phyloP scores from a whole-genome alignment of 2,797 vertebrate genomes.

The Danio tinwini region DNA sequence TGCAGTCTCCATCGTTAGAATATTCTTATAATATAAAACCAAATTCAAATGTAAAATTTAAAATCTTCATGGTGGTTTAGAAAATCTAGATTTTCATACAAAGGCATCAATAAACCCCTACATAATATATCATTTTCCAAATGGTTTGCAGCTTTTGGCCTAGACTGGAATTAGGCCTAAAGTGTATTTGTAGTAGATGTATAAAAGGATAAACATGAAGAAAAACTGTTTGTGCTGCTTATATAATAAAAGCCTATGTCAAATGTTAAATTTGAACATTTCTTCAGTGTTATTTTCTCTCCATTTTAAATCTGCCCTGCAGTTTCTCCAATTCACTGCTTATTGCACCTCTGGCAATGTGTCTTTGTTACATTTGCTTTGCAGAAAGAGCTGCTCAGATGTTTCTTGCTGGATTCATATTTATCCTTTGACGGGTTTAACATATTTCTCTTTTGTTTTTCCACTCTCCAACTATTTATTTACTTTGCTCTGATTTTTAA shows the following conservation, averaged over 20 bases:
- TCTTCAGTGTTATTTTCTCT: background rate
- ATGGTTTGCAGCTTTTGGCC: background rate
- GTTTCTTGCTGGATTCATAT: background rate
- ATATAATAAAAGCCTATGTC: background rate
- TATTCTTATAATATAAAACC: background rate
- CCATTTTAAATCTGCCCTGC: background rate
- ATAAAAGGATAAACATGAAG: background rate
- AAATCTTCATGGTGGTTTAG: background rate
- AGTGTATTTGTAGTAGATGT: background rate
- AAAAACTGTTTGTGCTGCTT: background rate
- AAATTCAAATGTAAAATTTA: background rate
- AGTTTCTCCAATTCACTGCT: constrained; percentile 1
- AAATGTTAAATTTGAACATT: background rate
- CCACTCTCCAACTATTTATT: background rate
- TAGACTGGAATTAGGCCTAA: background rate
- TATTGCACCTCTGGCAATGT: background rate
- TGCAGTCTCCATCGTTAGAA: background rate
- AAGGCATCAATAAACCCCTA: background rate
- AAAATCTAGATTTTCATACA: background rate
- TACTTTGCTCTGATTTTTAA: constrained; percentile 13
- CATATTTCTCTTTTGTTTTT: background rate
- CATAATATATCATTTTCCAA: constrained; percentile 2
- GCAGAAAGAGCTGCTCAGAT: constrained; percentile 4
- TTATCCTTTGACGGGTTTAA: background rate
- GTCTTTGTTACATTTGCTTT: background rate